Evolutionary conservation across 2,888 invertebrate genomes (phyloP).

Genomic region (Andrena flavipes): DNA sequence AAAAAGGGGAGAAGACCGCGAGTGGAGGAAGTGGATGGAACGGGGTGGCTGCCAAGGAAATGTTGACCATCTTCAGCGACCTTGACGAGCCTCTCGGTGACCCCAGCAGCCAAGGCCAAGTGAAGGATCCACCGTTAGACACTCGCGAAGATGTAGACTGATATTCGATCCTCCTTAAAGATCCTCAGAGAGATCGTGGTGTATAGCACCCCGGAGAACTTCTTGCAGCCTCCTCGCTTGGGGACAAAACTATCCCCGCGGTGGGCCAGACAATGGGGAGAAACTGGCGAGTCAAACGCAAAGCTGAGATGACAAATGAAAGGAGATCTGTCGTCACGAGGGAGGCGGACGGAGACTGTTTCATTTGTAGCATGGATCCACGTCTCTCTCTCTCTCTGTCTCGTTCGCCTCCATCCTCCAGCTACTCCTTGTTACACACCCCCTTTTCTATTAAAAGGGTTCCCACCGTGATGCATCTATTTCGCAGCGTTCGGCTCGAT

Average conservation of each 20-base stretch:
- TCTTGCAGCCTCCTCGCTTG: conserved; percentile 15
- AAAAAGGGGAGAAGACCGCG: conserved; percentile 29
- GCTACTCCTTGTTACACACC: not conserved
- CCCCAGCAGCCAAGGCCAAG: conserved; percentile 6
- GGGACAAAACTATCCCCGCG: conserved; percentile 74
- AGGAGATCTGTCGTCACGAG: conserved; percentile 65
- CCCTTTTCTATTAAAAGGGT: conserved; percentile 16
- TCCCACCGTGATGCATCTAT: conserved; percentile 2
- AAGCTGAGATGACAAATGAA: conserved; percentile 80
- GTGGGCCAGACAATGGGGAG: conserved; percentile 71
- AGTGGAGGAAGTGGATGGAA: conserved; percentile 23
- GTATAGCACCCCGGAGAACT: not conserved
- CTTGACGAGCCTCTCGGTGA: conserved; percentile 20
- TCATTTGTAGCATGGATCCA: conserved; percentile 68
- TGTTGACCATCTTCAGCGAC: conserved; percentile 49
- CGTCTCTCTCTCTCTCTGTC: conserved; percentile 25
- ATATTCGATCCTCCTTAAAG: not conserved
- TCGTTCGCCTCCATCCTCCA: not conserved
- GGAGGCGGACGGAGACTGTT: conserved; percentile 46
- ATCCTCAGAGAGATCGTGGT: not conserved
- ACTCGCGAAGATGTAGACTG: too few species aligned
- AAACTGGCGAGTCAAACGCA: conserved; percentile 79
- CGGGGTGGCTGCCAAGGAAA: conserved; percentile 29
- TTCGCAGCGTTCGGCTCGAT: not conserved
- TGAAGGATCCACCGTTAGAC: not conserved